Evolutionary conservation across 1,140 invertebrate genomes (phyloP).

Genomic region (Drosophila sp.): DNA sequence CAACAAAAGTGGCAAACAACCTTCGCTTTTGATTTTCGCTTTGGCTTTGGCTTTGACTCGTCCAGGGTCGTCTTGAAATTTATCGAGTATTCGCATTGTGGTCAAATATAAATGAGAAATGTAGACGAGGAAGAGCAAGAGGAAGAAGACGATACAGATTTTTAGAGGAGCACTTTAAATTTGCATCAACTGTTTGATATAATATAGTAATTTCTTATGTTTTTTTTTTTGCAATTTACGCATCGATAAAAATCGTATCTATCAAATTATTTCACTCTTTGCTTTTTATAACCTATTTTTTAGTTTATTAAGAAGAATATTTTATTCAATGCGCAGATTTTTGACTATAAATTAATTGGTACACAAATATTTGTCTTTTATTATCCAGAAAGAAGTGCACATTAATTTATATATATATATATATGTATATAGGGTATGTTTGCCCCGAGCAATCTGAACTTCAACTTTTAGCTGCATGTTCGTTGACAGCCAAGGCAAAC

Average conservation of each 20-base stretch:
- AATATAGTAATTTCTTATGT: no score
- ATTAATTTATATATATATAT: conserved; percentile 7
- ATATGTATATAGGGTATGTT: background rate
- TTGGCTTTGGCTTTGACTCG: conserved; percentile 51
- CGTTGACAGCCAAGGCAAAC: conserved; percentile 60
- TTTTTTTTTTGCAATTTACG: no score
- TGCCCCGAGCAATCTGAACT: conserved; percentile 57
- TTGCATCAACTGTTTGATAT: background rate
- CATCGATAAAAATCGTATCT: no score
- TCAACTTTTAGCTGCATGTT: conserved; percentile 34
- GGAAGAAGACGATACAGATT: background rate
- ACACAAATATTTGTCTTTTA: conserved; percentile 17
- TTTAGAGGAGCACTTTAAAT: background rate
- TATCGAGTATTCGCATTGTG: conserved; percentile 12
- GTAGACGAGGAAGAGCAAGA: background rate
- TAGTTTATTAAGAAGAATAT: no score
- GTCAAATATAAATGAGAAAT: background rate
- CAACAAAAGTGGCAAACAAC: conserved; percentile 39
- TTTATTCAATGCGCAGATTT: background rate
- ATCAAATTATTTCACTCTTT: no score
- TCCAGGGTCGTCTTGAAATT: conserved; percentile 38
- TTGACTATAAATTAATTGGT: background rate
- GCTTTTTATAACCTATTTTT: background rate
- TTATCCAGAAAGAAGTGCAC: background rate
- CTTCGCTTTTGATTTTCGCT: conserved; percentile 49